Base-by-base conservation (phyloP, 2,113 vertebrate species). In the Oncorhynchus masou region DNA sequence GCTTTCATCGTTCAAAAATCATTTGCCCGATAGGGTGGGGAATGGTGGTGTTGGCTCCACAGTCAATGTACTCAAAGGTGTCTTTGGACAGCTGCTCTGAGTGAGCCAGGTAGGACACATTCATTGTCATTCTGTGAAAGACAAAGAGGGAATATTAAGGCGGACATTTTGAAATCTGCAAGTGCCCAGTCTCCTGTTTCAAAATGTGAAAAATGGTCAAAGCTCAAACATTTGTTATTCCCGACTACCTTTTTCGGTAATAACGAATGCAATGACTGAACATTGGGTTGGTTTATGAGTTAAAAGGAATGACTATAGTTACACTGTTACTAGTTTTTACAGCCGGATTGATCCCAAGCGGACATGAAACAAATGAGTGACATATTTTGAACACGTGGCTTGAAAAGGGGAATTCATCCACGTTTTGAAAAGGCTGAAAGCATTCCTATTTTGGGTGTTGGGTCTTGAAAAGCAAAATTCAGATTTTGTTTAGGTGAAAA, bases 41-140 rank as follows among this genome's bases (percentile, higher is more conserved):
- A 13, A 72, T 27, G 0, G 93, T 94, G 0, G 81, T 89, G 20
- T 96, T 96, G 69, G 85, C 87, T 73, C 94, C 93, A 83, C 96
- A 98, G 88, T 98, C 95, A 24, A 96, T 92, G 0, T 96, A 98
- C 74, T 96, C 92, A n/a, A 90, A 96, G 51, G 86, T 91, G 73
- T 95, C 91, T 66, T 94, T 79, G 20, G 93, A 91, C 13, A 94
- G 48, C 90, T 96, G 93, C 83, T 98, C 95, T 1, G 79, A 88
- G 80, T 92, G 95, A 12, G 93, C 91, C 64, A 97, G 83, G 77
- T 93, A 97, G 0, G 89, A 92, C 31, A 91, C 94, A 20, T 93
- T 95, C 91, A 97, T 76, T 0, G 94, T 95, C 81, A 95, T 93
- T 83, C 96, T 97, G 91, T 15, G 74, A 49, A 83, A 62, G 34